These are phyloP conservation scores for Sarcophaga peregrina DNA, from an alignment of 1,140 invertebrate species.

Conservation along the genomic window DNA sequence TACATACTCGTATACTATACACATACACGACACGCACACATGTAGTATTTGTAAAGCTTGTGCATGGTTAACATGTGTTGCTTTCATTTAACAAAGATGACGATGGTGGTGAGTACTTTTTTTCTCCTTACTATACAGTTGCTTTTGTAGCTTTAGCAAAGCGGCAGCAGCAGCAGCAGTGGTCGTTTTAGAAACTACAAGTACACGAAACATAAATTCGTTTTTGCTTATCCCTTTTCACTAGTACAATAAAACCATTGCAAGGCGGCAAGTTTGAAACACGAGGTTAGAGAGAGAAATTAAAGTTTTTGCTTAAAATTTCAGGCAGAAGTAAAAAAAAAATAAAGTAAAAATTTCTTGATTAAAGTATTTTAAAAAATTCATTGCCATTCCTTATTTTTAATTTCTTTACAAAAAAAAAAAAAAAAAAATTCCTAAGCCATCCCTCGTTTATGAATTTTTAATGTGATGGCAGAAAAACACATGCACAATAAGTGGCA, in stretches of 20 bases:
- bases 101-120: not conserved
- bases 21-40: slow-evolving; percentile 34
- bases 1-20: slow-evolving; percentile 53
- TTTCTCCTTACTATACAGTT: not conserved
- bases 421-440: too few species aligned
- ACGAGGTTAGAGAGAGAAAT: not conserved
- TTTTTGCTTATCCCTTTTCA: not conserved
- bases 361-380: too few species aligned
- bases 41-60: not conserved
- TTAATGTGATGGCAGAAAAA: not conserved
- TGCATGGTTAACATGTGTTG: slow-evolving; percentile 1
- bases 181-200: not conserved
- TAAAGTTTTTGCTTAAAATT: not conserved
- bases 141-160: not conserved
- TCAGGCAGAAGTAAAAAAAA: too few species aligned
- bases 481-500: not conserved
- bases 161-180: too few species aligned
- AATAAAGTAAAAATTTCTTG: too few species aligned
- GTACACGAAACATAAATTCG: not conserved
- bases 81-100: not conserved
- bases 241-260: not conserved
- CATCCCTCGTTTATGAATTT: not conserved
- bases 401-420: too few species aligned
- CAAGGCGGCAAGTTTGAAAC: not conserved
- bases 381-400: too few species aligned